A percentile compares a stretch with the other conserved stretches of the same genome.
Evolutionary conservation across 2,797 vertebrate genomes (phyloP).

Genomic region (Pseudocheirus occidentalis): DNA sequence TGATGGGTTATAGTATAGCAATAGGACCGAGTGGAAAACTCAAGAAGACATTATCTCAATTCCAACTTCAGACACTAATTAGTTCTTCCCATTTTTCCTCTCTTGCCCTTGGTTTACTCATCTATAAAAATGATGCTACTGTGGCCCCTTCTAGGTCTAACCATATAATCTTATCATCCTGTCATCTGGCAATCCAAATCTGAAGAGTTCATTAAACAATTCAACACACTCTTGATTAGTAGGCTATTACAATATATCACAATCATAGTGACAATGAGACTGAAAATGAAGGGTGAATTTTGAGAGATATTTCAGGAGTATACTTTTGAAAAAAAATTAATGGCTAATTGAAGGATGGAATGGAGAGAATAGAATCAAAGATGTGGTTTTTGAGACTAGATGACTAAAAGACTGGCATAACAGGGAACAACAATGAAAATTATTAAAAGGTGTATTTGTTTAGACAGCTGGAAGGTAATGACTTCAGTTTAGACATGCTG

Average conservation of each 20-base stretch:
- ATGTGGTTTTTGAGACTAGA: neutral
- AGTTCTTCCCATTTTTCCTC: neutral
- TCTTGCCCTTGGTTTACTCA: neutral
- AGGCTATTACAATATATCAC: neutral
- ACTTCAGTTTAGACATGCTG: neutral
- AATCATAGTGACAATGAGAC: neutral
- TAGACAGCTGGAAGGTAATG: neutral
- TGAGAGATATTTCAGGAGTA: neutral
- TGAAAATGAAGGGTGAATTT: neutral
- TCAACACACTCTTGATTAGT: neutral
- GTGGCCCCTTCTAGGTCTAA: neutral
- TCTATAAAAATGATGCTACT: neutral
- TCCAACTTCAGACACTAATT: neutral
- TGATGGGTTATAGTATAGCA: neutral
- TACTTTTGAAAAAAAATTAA: neutral
- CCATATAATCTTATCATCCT: neutral
- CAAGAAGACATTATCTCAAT: neutral
- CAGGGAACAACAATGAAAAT: neutral
- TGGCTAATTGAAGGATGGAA: neutral
- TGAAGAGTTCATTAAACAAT: neutral
- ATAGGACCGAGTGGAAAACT: neutral
- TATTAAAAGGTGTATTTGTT: neutral
- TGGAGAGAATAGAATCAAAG: neutral
- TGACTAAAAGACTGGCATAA: neutral
- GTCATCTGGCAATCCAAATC: neutral